phyloP scores from a whole-genome alignment of 2,797 vertebrate species.

The Remorina albescens region DNA sequence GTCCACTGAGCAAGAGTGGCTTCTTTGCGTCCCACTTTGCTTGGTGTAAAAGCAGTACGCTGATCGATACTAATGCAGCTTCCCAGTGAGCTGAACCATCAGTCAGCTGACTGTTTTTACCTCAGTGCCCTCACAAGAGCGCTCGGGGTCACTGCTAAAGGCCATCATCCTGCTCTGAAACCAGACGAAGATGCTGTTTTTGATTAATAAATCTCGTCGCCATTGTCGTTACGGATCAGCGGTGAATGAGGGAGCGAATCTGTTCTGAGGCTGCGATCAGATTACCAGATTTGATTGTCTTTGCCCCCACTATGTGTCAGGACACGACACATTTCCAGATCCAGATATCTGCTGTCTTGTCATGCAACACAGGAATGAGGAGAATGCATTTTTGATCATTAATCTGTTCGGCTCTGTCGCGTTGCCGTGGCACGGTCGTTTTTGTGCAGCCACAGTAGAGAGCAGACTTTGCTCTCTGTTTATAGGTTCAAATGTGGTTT shows the following conservation, averaged over 20 bases:
- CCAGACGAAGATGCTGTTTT: conserved; percentile 33
- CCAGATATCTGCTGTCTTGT: conserved; percentile 11
- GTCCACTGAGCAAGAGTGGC: not conserved
- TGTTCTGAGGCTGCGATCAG: not conserved
- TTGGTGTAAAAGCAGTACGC: conserved; percentile 18
- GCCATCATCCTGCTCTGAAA: conserved; percentile 14
- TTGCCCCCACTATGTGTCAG: not conserved
- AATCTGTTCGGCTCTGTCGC: not conserved
- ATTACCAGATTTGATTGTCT: not conserved
- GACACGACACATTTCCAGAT: not conserved
- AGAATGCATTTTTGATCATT: conserved; percentile 14
- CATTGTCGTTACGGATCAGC: not conserved
- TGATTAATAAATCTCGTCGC: conserved; percentile 25
- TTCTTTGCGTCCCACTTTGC: conserved; percentile 4
- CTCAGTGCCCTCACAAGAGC: conserved; percentile 14
- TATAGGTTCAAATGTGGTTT: not conserved
- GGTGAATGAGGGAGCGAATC: not conserved
- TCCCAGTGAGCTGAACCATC: conserved; percentile 14
- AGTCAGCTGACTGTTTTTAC: conserved; percentile 37
- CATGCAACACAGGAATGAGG: not conserved
- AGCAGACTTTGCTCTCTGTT: not conserved
- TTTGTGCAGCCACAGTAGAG: not conserved
- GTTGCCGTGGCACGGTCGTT: not conserved
- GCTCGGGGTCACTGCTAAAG: conserved; percentile 43
- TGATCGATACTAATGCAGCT: conserved; percentile 72